Conservation (phyloP, 2,888 invertebrate species). For the Alcis repandata region DNA sequence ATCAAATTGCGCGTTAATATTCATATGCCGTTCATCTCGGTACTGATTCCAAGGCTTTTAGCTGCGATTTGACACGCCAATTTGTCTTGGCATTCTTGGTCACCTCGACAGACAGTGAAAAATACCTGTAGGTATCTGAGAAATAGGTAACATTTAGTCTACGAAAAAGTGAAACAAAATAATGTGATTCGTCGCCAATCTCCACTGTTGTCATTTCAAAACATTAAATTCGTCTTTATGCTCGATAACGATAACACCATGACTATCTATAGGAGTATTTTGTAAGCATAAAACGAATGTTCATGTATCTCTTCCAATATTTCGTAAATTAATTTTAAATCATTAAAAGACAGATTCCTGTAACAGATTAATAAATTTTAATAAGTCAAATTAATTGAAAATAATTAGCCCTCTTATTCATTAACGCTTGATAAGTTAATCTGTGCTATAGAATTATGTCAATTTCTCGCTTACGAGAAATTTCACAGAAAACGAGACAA, state of each 20-base stretch:
- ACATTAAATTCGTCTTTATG: slow-evolving; percentile 66
- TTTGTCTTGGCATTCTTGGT: slow-evolving; percentile 30
- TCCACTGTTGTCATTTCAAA: slow-evolving; percentile 50
- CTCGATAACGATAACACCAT: slow-evolving; percentile 65
- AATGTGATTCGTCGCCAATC: slow-evolving; percentile 63
- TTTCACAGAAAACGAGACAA: no score
- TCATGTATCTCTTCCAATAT: slow-evolving; percentile 59
- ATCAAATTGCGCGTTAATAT: slow-evolving; percentile 19
- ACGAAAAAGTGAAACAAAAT: neutral
- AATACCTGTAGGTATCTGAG: neutral
- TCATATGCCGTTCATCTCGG: slow-evolving; percentile 25
- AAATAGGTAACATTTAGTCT: neutral
- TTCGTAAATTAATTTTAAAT: slow-evolving; percentile 47
- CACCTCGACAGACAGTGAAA: slow-evolving; percentile 11
- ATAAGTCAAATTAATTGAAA: slow-evolving; percentile 55
- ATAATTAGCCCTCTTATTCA: no score
- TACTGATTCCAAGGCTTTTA: slow-evolving; percentile 45
- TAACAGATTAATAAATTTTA: slow-evolving; percentile 49
- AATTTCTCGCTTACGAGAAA: no score
- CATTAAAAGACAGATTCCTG: slow-evolving; percentile 46
- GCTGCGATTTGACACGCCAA: slow-evolving; percentile 45
- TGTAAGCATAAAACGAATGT: slow-evolving; percentile 67
- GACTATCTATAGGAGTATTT: slow-evolving; percentile 56
- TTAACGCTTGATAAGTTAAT: no score
- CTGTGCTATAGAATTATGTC: no score